Percentiles rank a stretch among this genome's conserved stretches.
These are phyloP conservation scores for Spheniscus humboldti DNA, from an alignment of 2,797 vertebrate species.

Conservation along the genomic window DNA sequence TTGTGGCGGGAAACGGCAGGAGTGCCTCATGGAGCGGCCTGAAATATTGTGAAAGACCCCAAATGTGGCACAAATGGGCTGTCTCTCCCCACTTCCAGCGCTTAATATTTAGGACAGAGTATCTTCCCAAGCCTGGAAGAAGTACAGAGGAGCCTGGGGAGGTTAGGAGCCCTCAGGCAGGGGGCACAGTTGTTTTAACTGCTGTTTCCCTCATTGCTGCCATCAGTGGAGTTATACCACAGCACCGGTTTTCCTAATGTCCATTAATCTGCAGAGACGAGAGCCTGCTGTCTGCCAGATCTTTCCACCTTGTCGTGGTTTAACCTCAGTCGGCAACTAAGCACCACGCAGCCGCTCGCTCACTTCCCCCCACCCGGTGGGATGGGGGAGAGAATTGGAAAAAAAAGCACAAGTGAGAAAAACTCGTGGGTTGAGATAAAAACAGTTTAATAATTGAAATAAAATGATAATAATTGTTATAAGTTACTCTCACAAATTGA, in stretches of 20 bases:
- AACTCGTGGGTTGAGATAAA: no score
- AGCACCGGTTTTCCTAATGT: neutral
- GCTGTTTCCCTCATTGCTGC: neutral
- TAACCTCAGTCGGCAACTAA: no score
- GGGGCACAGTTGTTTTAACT: rapidly evolving
- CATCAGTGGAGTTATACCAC: rapidly evolving
- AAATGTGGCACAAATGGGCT: rapidly evolving
- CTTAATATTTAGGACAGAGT: neutral
- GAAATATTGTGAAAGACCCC: rapidly evolving
- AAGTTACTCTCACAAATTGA: no score
- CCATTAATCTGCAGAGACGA: neutral
- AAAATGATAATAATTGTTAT: no score
- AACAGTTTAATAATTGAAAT: no score
- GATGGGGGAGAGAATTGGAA: no score
- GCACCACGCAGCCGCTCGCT: no score
- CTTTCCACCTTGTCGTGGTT: neutral
- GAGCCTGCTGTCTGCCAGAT: neutral
- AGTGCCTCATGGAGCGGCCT: rapidly evolving
- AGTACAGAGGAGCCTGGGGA: no score
- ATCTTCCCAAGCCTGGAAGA: neutral
- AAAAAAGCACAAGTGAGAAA: no score
- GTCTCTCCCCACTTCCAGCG: neutral
- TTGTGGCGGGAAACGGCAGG: neutral
- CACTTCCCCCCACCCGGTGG: no score
- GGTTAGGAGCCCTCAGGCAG: no score